These are phyloP conservation scores for Avahi laniger DNA, from an alignment of 2,797 vertebrate species.

Conservation along the genomic window DNA sequence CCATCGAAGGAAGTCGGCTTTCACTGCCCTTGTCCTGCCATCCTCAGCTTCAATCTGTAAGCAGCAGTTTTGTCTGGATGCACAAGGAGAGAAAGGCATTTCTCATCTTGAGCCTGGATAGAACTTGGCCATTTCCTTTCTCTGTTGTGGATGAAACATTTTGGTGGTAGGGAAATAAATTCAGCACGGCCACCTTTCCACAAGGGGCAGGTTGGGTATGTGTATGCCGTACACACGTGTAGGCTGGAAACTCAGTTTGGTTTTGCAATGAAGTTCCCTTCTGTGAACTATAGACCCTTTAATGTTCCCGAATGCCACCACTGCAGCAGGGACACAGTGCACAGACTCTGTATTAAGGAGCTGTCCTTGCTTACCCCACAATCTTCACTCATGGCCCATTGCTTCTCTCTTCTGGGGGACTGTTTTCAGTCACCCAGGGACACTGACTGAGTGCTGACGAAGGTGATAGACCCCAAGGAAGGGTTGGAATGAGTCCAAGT, in stretches of 20 bases:
- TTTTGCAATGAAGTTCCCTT: neutral
- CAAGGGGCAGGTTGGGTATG: neutral
- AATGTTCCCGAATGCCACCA: neutral
- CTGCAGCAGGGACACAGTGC: neutral
- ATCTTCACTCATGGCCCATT: constrained; percentile 45
- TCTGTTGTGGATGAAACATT: neutral
- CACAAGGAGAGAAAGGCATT: neutral
- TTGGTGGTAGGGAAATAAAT: neutral
- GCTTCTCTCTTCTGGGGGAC: neutral
- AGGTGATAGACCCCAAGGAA: neutral
- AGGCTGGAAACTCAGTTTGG: constrained; percentile 54
- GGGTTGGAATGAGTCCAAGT: neutral
- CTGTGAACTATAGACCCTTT: neutral
- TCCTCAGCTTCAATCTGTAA: neutral
- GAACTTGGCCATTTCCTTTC: neutral
- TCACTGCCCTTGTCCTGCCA: neutral
- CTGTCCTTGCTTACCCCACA: constrained; percentile 30
- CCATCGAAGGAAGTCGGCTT: rapidly evolving
- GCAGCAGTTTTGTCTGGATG: neutral
- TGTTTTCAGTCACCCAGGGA: neutral
- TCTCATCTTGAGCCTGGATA: neutral
- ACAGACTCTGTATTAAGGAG: constrained; percentile 44
- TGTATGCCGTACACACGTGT: neutral
- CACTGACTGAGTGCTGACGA: neutral
- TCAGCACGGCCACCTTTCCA: neutral